These are phyloP conservation scores for Phymorhynchus buccinoides DNA, from an alignment of 1,140 invertebrate species.

Conservation along the genomic window DNA sequence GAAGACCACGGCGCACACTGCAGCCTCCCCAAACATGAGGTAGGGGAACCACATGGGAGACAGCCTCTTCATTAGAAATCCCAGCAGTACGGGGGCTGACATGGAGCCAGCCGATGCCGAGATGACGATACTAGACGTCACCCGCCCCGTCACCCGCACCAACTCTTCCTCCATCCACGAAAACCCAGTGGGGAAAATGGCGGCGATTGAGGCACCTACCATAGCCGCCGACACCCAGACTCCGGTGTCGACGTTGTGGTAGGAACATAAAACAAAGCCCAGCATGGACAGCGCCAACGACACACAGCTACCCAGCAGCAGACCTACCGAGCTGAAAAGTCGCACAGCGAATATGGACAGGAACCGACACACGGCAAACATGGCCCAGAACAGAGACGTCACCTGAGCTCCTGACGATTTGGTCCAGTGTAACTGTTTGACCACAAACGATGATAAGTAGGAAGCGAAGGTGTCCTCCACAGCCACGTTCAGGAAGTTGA, in stretches of 20 bases:
- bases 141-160: conserved; percentile 46
- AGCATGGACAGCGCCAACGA: conserved; percentile 29
- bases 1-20: conserved; percentile 48
- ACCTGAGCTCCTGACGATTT: conserved; percentile 48
- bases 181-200: conserved; percentile 51
- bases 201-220: conserved; percentile 48
- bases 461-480: conserved; percentile 57
- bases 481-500: conserved; percentile 49
- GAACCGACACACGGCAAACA: conserved; percentile 47
- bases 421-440: conserved; percentile 48
- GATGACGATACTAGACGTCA: conserved; percentile 54
- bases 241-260: background rate
- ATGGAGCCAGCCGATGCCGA: conserved; percentile 46
- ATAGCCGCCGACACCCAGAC: conserved; percentile 42
- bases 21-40: conserved; percentile 45
- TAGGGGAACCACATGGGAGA: conserved; percentile 56
- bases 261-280: conserved; percentile 35
- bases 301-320: conserved; percentile 34
- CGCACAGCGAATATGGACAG: conserved; percentile 48
- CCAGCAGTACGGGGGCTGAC: conserved; percentile 49
- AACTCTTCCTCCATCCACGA: conserved; percentile 52
- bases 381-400: conserved; percentile 48
- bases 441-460: conserved; percentile 54
- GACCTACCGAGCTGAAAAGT: conserved; percentile 39
- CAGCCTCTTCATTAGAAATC: conserved; percentile 51